Evolutionary conservation across 2,888 invertebrate species (phyloP).

Genomic region (Troglohyphantes excavatus): DNA sequence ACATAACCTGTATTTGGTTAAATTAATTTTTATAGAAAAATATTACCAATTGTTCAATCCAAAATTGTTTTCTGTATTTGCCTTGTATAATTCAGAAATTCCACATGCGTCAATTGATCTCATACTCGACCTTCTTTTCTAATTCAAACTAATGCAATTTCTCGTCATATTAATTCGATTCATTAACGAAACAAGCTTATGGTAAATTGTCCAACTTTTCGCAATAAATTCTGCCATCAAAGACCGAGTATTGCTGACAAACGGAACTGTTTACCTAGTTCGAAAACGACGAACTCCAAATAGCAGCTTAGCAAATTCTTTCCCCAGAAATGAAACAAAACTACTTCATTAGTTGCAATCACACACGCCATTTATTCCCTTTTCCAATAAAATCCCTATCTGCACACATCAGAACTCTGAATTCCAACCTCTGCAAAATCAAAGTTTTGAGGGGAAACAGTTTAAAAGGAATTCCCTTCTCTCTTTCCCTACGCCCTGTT

Average conservation of each 20-base stretch:
- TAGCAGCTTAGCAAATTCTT: background rate
- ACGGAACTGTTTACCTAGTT: background rate
- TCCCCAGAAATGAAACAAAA: background rate
- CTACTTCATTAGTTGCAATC: background rate
- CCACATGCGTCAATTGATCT: background rate
- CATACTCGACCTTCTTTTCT: background rate
- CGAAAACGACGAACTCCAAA: background rate
- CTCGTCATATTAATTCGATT: background rate
- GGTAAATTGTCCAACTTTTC: background rate
- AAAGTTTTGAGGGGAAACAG: background rate
- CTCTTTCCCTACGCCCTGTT: background rate
- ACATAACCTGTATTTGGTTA: no score
- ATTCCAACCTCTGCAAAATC: background rate
- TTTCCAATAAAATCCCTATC: background rate
- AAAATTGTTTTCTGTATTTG: no score
- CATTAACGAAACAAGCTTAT: background rate
- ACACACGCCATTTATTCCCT: background rate
- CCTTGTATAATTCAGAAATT: background rate
- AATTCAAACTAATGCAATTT: background rate
- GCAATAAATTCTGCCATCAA: background rate
- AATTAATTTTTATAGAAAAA: no score
- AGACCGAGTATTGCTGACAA: background rate
- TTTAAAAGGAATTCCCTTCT: background rate
- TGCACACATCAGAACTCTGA: background rate
- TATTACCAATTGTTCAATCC: no score